These are phyloP conservation scores for Plusia festucae DNA, from an alignment of 2,888 invertebrate species.

Conservation along the genomic window DNA sequence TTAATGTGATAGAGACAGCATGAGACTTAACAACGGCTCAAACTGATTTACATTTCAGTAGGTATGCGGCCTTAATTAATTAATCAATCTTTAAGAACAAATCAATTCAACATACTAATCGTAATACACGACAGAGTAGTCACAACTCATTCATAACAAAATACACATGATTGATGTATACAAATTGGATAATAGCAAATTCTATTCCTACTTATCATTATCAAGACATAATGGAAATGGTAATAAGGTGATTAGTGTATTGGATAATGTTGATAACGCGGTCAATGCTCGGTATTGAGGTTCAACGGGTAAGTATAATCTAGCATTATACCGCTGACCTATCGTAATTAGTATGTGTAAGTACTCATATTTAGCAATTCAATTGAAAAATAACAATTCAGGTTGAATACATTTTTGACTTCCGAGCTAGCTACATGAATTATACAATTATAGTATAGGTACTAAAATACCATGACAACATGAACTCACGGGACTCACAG, in stretches of 20 bases:
- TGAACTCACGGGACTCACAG: too few relatives aligned
- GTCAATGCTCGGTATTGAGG: not conserved
- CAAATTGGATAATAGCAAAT: constrained; percentile 2
- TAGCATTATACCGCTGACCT: not conserved
- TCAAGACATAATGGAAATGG: not conserved
- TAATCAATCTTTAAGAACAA: not conserved
- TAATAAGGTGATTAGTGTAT: constrained; percentile 5
- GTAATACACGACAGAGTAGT: not conserved
- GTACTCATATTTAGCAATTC: not conserved
- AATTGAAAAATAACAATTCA: not conserved
- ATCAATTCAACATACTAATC: not conserved
- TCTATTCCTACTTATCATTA: not conserved
- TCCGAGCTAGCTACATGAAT: too few relatives aligned
- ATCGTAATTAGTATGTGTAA: not conserved
- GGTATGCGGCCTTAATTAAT: too few relatives aligned
- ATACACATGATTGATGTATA: not conserved
- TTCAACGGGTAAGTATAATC: not conserved
- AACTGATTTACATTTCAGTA: too few relatives aligned
- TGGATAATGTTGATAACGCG: constrained; percentile 8
- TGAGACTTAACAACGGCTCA: too few relatives aligned
- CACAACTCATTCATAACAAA: constrained; percentile 5
- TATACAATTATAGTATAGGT: not conserved
- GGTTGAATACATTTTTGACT: not conserved
- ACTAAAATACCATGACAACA: not conserved
- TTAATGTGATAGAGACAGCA: too few relatives aligned